These are phyloP conservation scores for Orientallactaga sibirica DNA, from an alignment of 2,797 vertebrate species.

Conservation along the genomic window DNA sequence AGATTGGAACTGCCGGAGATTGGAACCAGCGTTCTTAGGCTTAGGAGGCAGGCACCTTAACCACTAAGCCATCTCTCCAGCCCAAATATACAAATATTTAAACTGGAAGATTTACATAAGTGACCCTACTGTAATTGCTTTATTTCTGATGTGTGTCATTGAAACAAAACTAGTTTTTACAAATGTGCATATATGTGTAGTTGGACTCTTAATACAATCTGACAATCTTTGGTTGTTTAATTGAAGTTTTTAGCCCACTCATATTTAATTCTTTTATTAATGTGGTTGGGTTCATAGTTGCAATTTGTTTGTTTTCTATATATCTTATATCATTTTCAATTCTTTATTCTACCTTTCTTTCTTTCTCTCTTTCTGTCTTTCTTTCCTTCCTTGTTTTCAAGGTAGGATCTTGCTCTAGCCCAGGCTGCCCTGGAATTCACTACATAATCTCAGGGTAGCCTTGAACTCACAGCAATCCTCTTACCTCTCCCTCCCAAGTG, in stretches of 20 bases:
- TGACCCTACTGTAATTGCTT: neutral
- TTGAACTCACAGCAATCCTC: too few species aligned
- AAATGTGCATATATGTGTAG: neutral
- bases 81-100: neutral
- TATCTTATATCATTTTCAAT: neutral
- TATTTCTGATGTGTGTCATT: neutral
- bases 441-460: too few species aligned
- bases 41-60: too few species aligned
- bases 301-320: neutral
- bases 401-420: too few species aligned
- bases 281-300: neutral
- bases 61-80: too few species aligned
- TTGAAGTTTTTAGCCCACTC: neutral
- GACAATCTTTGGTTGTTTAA: conserved; percentile 4
- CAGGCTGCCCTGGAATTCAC: too few species aligned
- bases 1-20: too few species aligned
- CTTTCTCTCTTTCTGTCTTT: too few species aligned
- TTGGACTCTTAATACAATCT: neutral
- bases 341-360: neutral
- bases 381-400: too few species aligned
- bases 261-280: conserved; percentile 20
- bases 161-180: neutral
- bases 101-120: neutral
- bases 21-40: too few species aligned
- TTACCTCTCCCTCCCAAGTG: too few species aligned